Evolutionary conservation across 1,140 invertebrate species (phyloP), one percentile per base, ranked within the genome.

Genomic region (Euura lappo): DNA sequence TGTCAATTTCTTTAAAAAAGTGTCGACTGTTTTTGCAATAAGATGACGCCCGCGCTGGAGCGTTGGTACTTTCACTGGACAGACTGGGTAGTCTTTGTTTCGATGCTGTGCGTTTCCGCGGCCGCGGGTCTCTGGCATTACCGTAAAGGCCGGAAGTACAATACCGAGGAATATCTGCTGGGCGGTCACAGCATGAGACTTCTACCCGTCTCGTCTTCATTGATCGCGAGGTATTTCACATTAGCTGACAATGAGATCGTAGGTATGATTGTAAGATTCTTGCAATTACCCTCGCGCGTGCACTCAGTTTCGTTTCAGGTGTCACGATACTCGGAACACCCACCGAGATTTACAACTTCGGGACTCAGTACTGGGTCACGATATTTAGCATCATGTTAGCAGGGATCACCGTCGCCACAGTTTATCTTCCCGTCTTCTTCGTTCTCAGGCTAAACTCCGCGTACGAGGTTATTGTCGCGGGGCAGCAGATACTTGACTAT

Each of bases 241-340:
- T 13, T 47, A 28, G 28, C 28, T 28, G 28, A 28, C 45, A 2
- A 60, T 44, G 44, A 13, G 28, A 72, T 69, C 45, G 10, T 28
- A 28, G 28, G 28, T 13, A 68, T 65, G 10, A 46, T 6, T 71
- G 11, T n/a, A 11, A 13, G 28, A 28, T 28, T 28, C 28, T 1
- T 28, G 28, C 6, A 60, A 60, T 60, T n/a, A 3, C 8, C 51
- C 10, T 3, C 13, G 51, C 51, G 13, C 51, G 10, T n/a, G 51
- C 45, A 42, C 72, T 45, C 79, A 95, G 93, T 80, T 96, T 97
- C 83, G 93, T 97, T 83, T 97, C 95, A 0, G 95, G 95, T 68
- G 94, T 97, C 46, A 96, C 96, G 6, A 91, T 98, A 72, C 88
- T 98, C 11, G 96, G 96, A 10, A 95, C 93, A 7, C 95, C 96